Percentiles rank a stretch among this genome's conserved stretches.
Conservation (phyloP, 2,113 vertebrate species). For the Variabilichromis moorii region DNA sequence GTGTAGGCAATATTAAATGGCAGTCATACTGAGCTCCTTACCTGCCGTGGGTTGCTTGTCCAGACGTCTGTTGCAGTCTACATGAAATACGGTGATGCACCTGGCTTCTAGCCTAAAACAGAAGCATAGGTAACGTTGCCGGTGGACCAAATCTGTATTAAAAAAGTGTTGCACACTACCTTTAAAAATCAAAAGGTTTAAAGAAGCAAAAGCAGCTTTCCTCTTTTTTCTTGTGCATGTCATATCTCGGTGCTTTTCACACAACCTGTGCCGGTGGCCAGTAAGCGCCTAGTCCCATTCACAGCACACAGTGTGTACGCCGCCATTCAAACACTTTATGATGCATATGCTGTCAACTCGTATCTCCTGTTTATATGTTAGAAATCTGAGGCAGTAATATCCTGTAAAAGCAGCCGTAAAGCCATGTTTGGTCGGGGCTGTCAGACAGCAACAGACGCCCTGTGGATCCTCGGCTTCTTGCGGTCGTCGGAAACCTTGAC, state of each 20-base stretch:
- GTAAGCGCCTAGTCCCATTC: conserved; percentile 31
- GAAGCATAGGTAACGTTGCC: conserved; percentile 7
- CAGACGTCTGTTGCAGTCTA: conserved; percentile 55
- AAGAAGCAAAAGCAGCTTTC: conserved; percentile 54
- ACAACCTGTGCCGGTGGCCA: conserved; percentile 32
- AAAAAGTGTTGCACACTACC: conserved; percentile 4
- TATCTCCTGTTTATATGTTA: background rate
- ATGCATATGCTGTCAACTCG: background rate
- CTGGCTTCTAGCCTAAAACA: background rate
- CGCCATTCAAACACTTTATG: background rate
- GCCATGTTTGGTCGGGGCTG: background rate
- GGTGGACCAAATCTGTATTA: background rate
- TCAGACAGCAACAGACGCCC: conserved; percentile 25
- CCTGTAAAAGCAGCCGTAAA: background rate
- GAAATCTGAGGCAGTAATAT: background rate
- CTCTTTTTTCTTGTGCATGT: conserved; percentile 66
- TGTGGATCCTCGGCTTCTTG: conserved; percentile 13
- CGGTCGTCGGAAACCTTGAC: background rate
- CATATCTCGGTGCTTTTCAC: conserved; percentile 62
- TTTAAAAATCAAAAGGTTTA: conserved; percentile 28
- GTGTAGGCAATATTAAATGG: conserved; percentile 6
- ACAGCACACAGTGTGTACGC: background rate
- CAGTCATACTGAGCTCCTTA: conserved; percentile 29
- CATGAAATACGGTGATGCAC: conserved; percentile 3
- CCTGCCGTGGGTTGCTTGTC: conserved; percentile 53